Evolutionary conservation across 2,113 vertebrate genomes (phyloP), one percentile per base, ranked within the genome.

Genomic region (Rhagologus leucostigma): DNA sequence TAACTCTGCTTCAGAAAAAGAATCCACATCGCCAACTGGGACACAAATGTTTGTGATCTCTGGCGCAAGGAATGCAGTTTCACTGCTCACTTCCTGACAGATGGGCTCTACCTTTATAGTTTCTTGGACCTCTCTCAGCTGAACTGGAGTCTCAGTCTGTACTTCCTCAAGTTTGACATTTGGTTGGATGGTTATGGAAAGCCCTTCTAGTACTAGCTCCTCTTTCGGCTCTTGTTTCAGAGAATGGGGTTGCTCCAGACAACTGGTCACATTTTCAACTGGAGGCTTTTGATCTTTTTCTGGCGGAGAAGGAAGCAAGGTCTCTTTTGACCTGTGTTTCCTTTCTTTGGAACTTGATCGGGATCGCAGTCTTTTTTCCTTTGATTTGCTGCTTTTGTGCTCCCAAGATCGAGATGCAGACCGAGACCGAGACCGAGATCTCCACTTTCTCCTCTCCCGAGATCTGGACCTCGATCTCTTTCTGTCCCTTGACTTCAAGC

Each of bases 331-430:
- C 77, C 42, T 84, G 53, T 53, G 98, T 68, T 97, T 98, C 79
- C 95, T 98, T 87, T 99, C 99, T 94, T 97, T 98, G n/a, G 99
- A 99, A 30, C 26, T 81, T 20, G 98, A 98, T 49, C 97, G 97
- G 1, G 98, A 98, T 22, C 49, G 87, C 6, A 42, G 90, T 63
- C 57, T 97, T 92, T 87, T 98, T 44, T 98, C 98, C n/a, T 92
- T 98, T 39, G 98, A 97, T n/a, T 89, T 95, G 16, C 97, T 96
- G 74, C 96, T 91, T 64, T 97, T 97, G 56, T 75, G 96, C 57
- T 98, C 98, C 82, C 95, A 90, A 16, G 96, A 84, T 35, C 96
- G 89, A 44, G 42, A 44, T 44, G 42, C 42, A 44, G 42, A 44
- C 42, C 42, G 42, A 5, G 94, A 44, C 42, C 42, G 42, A 5